A percentile compares a stretch with the other conserved stretches of the same genome.
Evolutionary conservation across 2,888 invertebrate species (phyloP).

Genomic region (Cremastinae sp.): DNA sequence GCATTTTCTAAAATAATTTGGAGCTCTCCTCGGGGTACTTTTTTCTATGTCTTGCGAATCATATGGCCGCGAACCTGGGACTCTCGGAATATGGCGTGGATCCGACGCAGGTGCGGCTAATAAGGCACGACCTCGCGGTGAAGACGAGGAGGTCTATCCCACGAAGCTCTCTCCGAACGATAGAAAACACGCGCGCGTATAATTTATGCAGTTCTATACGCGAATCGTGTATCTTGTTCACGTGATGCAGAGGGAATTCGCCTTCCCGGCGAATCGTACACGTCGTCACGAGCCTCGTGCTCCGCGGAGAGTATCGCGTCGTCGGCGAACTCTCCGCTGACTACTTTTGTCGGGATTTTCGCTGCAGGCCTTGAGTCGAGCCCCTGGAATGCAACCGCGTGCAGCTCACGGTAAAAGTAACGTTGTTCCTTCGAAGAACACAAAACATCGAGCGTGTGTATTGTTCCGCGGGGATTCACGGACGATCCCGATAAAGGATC

Average conservation of each 20-base stretch:
- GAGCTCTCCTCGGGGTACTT: neutral
- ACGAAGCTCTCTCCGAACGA: conserved; percentile 31
- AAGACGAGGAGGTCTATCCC: conserved; percentile 50
- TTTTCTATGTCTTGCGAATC: neutral
- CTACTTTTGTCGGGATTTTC: conserved; percentile 55
- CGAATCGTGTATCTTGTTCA: conserved; percentile 55
- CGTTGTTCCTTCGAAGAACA: conserved; percentile 3
- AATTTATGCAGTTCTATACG: conserved; percentile 5
- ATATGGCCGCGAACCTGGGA: conserved; percentile 16
- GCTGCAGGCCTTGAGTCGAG: conserved; percentile 72
- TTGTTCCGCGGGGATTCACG: conserved; percentile 49
- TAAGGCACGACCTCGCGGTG: conserved; percentile 54
- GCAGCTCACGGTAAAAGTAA: conserved; percentile 63
- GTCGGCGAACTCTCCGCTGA: conserved; percentile 36
- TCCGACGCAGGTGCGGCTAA: conserved; percentile 55
- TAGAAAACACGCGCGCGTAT: conserved; percentile 9
- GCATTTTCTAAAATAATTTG: neutral
- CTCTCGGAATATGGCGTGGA: conserved; percentile 5
- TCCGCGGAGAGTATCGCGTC: conserved; percentile 24
- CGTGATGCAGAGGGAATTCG: conserved; percentile 56
- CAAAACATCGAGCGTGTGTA: conserved; percentile 12
- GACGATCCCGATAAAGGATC: conserved; percentile 19
- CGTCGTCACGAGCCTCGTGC: conserved; percentile 56
- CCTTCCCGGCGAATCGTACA: conserved; percentile 44
- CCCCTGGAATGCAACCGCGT: conserved; percentile 73